Conservation (phyloP, 2,113 vertebrate genomes). For the Zeus faber region DNA sequence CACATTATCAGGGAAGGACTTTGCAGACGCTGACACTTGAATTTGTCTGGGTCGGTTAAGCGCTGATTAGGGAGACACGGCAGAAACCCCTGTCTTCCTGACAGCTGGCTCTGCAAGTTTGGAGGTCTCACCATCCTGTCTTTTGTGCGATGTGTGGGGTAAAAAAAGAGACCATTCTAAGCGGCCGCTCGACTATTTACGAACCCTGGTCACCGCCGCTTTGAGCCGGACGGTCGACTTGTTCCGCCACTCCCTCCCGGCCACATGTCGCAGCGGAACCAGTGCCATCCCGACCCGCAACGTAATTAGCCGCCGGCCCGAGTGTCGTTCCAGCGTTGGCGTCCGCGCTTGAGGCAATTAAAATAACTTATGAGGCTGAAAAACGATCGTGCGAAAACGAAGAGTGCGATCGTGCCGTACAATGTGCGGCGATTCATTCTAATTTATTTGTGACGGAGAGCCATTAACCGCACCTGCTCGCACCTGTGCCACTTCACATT, state of each 20-base stretch:
- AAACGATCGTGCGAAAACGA: neutral
- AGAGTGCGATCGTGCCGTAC: neutral
- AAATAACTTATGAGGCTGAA: constrained; percentile 7
- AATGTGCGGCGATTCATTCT: constrained; percentile 17
- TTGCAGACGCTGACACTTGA: too few relatives aligned
- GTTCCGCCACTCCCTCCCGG: neutral
- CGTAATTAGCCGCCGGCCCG: neutral
- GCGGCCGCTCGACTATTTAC: neutral
- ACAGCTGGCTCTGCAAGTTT: constrained; percentile 9
- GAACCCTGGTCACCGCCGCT: neutral
- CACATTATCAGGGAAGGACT: too few relatives aligned
- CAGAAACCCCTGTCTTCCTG: constrained; percentile 12
- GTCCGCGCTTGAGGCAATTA: neutral
- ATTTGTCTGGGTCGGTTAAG: too few relatives aligned
- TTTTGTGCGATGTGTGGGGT: neutral
- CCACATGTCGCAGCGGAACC: neutral
- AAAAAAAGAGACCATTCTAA: too few relatives aligned
- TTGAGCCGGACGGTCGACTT: neutral
- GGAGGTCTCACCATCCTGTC: constrained; percentile 12
- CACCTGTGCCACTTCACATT: constrained; percentile 3
- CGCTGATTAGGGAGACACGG: constrained; percentile 18
- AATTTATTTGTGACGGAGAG: constrained; percentile 3
- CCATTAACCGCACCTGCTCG: neutral
- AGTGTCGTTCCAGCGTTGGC: neutral
- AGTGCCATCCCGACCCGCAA: neutral